Percentiles rank a stretch among this genome's conserved stretches.
Conservation (phyloP, 2,797 vertebrate genomes). For the Trematomus bernacchii region DNA sequence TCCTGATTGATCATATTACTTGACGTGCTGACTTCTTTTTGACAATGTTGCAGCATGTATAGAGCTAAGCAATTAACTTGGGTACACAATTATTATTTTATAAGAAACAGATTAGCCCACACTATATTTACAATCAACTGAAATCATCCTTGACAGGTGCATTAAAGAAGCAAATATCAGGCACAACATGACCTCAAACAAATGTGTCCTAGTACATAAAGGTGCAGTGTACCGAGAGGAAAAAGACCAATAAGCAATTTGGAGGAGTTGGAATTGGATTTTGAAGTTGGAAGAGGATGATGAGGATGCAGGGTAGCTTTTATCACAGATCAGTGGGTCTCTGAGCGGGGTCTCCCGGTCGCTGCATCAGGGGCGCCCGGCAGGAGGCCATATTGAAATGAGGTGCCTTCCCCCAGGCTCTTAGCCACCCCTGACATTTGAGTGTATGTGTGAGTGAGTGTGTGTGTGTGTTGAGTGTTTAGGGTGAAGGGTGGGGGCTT, state of each 20-base stretch:
- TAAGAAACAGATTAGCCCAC: neutral
- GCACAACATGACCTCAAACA: constrained; percentile 57
- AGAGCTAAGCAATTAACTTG: neutral
- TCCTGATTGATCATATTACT: neutral
- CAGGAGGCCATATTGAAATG: constrained; percentile 84
- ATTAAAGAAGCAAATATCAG: constrained; percentile 51
- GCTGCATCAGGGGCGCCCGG: constrained; percentile 77
- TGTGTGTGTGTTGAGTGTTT: constrained; percentile 60
- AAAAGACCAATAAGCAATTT: constrained; percentile 82
- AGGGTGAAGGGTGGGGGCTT: constrained; percentile 72
- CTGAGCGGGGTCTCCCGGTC: constrained; percentile 75
- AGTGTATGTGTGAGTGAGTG: constrained; percentile 51
- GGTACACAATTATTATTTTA: constrained; percentile 3
- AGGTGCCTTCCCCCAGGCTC: constrained; percentile 76
- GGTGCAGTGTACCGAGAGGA: constrained; percentile 52
- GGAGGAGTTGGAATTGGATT: constrained; percentile 85
- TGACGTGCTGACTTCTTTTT: neutral
- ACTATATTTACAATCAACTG: constrained; percentile 17
- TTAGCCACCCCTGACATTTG: constrained; percentile 82
- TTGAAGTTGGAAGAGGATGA: constrained; percentile 79
- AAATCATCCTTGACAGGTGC: constrained; percentile 37
- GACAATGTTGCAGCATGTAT: neutral
- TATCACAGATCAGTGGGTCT: constrained; percentile 86
- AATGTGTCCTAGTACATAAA: constrained; percentile 46
- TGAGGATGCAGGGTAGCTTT: constrained; percentile 77